Percentiles rank a stretch among this genome's conserved stretches.
Conservation (phyloP, 2,113 vertebrate genomes). For the Hippolais icterina region DNA sequence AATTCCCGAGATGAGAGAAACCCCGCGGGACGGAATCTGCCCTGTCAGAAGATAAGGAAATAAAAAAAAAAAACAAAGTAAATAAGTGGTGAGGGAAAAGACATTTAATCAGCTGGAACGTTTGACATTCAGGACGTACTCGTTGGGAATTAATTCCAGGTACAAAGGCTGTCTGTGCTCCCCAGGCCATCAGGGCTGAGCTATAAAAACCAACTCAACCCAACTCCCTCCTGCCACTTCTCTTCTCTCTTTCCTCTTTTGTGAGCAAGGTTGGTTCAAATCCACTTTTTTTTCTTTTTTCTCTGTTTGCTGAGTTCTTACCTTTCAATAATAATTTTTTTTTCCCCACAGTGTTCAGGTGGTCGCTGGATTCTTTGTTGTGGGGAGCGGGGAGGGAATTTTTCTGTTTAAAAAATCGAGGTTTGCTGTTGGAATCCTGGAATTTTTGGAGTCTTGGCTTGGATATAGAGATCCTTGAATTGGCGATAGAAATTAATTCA, state of each 20-base stretch:
- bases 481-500: background rate
- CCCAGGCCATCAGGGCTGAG: background rate
- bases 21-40: background rate
- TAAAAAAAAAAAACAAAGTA: constrained; percentile 9
- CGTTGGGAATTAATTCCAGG: background rate
- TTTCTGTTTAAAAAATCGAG: background rate
- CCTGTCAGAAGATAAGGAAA: constrained; percentile 37
- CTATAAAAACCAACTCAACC: constrained; percentile 41
- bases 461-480: accelerated
- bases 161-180: constrained; percentile 54
- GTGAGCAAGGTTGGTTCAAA: constrained; percentile 39
- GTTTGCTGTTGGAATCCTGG: background rate
- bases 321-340: background rate
- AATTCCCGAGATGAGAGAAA: constrained; percentile 1
- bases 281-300: background rate
- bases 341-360: background rate
- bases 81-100: background rate
- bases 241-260: constrained; percentile 1
- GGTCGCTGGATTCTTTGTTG: background rate
- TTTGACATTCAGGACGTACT: background rate
- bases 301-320: background rate
- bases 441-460: background rate
- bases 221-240: background rate
- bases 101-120: background rate
- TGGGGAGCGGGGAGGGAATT: accelerated